phyloP scores from a whole-genome alignment of 2,797 vertebrate species.

The Perodicticus potto region DNA sequence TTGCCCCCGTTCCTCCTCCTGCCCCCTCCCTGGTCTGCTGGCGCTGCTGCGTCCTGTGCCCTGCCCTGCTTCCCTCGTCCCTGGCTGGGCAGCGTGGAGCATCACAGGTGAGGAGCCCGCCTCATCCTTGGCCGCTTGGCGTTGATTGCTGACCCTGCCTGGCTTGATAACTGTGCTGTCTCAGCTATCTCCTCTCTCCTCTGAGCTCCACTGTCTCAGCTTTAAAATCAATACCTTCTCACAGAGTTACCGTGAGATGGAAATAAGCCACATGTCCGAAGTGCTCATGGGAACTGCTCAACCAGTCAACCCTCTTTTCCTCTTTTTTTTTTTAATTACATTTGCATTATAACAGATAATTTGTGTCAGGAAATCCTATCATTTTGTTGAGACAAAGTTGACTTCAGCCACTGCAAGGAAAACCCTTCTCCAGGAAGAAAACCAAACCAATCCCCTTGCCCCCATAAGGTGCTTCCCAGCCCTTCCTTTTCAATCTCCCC shows the following conservation, averaged over 20 bases:
- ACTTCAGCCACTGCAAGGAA: constrained; percentile 28
- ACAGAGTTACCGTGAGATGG: background rate
- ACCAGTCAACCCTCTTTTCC: background rate
- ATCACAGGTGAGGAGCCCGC: too few species aligned
- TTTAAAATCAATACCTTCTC: background rate
- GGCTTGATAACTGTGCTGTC: background rate
- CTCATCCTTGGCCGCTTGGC: too few species aligned
- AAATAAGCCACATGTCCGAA: background rate
- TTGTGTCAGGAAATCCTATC: constrained; percentile 44
- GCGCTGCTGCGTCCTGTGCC: background rate
- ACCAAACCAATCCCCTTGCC: background rate
- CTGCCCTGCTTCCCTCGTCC: background rate
- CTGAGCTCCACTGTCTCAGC: background rate
- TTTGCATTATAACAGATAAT: background rate
- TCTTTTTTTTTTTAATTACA: background rate
- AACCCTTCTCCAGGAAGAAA: constrained; percentile 26
- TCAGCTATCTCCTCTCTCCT: background rate
- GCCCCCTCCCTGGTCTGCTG: background rate
- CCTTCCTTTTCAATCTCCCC: constrained; percentile 30
- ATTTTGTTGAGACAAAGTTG: constrained; percentile 5
- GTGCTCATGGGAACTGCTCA: background rate
- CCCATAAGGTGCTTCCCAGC: constrained; percentile 50
- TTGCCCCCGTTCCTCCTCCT: background rate
- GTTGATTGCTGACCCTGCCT: background rate
- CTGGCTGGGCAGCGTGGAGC: too few species aligned